Evolutionary conservation across 2,113 vertebrate species (phyloP).

Genomic region (Pedetes capensis): DNA sequence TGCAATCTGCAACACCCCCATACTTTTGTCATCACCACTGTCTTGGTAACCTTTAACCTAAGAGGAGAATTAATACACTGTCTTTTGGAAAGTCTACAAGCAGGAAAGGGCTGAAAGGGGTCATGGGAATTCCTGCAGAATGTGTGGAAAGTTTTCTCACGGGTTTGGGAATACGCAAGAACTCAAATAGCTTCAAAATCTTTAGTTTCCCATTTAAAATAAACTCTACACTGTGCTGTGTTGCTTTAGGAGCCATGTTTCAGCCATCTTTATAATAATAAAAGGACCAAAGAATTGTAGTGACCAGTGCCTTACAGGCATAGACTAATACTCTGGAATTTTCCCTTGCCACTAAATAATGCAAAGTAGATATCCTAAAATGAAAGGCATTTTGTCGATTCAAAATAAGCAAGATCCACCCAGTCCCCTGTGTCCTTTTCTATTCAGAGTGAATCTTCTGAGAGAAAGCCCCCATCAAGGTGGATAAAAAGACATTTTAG

Average conservation of each 20-base stretch:
- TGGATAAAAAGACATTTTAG: neutral
- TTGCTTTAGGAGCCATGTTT: slow-evolving; percentile 29
- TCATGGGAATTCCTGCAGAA: slow-evolving; percentile 55
- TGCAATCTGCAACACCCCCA: slow-evolving; percentile 11
- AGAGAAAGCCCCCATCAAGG: neutral
- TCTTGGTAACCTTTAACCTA: slow-evolving; percentile 23
- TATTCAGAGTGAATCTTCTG: slow-evolving; percentile 7
- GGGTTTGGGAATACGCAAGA: neutral
- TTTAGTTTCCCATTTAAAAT: slow-evolving; percentile 44
- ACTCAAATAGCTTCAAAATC: slow-evolving; percentile 33
- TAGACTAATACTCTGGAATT: slow-evolving; percentile 60
- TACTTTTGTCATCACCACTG: slow-evolving; percentile 14
- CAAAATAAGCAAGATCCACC: slow-evolving; percentile 65
- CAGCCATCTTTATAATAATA: slow-evolving; percentile 50
- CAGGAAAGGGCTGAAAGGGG: slow-evolving; percentile 27
- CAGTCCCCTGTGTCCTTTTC: slow-evolving; percentile 23
- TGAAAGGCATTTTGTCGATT: slow-evolving; percentile 66
- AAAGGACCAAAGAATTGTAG: slow-evolving; percentile 28
- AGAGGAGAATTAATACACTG: slow-evolving; percentile 25
- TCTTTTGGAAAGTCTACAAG: slow-evolving; percentile 41
- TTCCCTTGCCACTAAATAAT: slow-evolving; percentile 64
- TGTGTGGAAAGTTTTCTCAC: slow-evolving; percentile 42
- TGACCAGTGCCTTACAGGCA: slow-evolving; percentile 44
- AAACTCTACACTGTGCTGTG: neutral
- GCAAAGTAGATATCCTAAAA: slow-evolving; percentile 48